Base-by-base conservation (phyloP, 2,113 vertebrate genomes). In the Dryoscopus gambensis region DNA sequence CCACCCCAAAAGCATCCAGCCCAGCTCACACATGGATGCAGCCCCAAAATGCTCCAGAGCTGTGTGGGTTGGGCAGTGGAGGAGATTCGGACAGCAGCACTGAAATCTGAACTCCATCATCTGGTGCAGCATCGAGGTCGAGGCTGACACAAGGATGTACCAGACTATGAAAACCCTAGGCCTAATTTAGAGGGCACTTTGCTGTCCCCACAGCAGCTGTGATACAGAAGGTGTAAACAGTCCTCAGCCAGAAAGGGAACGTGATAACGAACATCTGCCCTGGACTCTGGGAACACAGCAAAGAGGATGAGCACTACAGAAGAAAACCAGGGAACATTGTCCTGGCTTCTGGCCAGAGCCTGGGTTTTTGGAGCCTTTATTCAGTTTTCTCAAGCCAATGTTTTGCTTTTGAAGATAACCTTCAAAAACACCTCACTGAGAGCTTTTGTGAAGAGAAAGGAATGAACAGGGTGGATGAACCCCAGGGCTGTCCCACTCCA, bases 391-490 rank as follows among this genome's bases (percentile, higher is more conserved):
- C 59, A 57, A 87, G 74, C 42, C 27, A 21, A 2, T 11, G 46
- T 65, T 73, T 63, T 76, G 75, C 50, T 80, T 84, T 85, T 90
- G 77, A 96, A 94, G 55, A 57, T 40, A 84, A 87, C 84, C 93
- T 96, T 94, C 84, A 87, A 33, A 73, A 95, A 46, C 28, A 31
- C 46, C 75, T 93, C 15, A 8, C 28, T 6, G 2, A 62, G 77
- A 82, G 70, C 53, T 91, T 46, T 3, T 57, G 69, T 49, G 60
- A 37, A 56, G 11, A 5, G 15, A 42, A 18, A 57, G 44, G 62
- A 78, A 49, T 1, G 7, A 50, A 23, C 6, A 19, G 6, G 14
- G 12, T 11, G 44, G 40, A 28, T 19, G 44, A 52, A 33, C 3
- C 21, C 24, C 23, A 3, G 35, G 40, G 28, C 60, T 62, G 65